Evolutionary conservation across 2,888 invertebrate genomes (phyloP), one percentile per base, ranked within the genome.

Genomic region (Diachrysia chrysitis): DNA sequence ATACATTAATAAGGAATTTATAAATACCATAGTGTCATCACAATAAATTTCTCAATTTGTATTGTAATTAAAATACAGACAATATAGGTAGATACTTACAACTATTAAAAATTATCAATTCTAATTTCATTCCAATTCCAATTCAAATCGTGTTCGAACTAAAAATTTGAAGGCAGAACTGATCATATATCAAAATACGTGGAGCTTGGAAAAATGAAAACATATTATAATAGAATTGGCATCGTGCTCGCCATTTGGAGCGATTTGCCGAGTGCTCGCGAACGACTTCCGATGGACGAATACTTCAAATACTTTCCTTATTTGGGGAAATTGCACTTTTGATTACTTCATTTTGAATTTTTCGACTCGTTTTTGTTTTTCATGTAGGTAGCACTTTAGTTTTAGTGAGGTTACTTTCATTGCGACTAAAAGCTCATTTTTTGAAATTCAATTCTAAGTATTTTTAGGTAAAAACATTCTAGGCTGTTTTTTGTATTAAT

Each of bases 201-300:
- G 58, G 69, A 78, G 73, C 59, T 80, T 74, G 77, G 82, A 83
- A 82, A 81, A 84, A 84, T 82, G 72, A 78, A 83, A 83, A 79
- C 82, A 78, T 82, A 85, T 84, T 82, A 80, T 78, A 83, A 85
- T 85, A 84, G 85, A 88, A 89, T 88, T 87, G 89, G 87, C 87
- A 87, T 82, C 81, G 87, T 81, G 81, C 71, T 83, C 81, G 82
- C 84, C 79, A 87, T 88, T 90, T 82, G 86, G 79, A 85, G 83
- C 89, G 86, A 90, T 90, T 90, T 87, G 84, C 85, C 85, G 85
- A 87, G 85, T 83, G 84, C 85, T 87, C 83, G 85, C 83, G 82
- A 87, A 90, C 84, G 82, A 88, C 90, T 90, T 90, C 91, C 91
- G 90, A 89, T 89, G 86, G 85, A 82, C 85, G 86, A 88, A 84